These are phyloP conservation scores for Malthinus seriepunctatus DNA, from an alignment of 2,888 invertebrate genomes.

Conservation along the genomic window DNA sequence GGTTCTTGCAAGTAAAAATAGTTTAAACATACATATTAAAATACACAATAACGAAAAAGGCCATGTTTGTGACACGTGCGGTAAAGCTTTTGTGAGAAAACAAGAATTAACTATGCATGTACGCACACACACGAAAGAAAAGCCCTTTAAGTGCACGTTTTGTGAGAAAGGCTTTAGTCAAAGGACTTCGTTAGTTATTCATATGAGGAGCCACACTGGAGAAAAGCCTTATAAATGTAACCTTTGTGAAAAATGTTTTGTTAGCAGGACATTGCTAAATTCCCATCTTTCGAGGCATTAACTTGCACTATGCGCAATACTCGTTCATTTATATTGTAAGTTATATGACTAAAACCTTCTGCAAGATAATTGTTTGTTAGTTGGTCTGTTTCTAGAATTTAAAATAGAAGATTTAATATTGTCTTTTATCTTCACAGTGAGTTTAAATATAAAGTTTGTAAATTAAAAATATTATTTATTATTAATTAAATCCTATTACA, in stretches of 20 bases:
- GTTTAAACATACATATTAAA: constrained; percentile 33
- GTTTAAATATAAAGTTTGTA: too few species aligned
- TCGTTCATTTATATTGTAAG: too few species aligned
- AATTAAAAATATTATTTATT: too few species aligned
- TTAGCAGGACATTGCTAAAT: neutral
- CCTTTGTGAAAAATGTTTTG: neutral
- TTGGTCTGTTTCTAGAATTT: too few species aligned
- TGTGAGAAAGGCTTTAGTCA: constrained; percentile 61
- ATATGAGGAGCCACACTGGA: constrained; percentile 56
- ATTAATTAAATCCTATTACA: too few species aligned
- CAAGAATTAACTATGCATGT: constrained; percentile 56
- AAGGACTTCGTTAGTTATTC: constrained; percentile 56
- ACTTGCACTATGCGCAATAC: too few species aligned
- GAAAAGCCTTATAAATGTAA: constrained; percentile 50
- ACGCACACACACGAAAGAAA: constrained; percentile 58
- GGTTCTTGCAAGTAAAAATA: constrained; percentile 39
- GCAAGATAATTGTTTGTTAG: too few species aligned
- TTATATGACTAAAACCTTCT: too few species aligned
- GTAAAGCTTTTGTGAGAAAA: constrained; percentile 47
- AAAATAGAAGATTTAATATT: too few species aligned
- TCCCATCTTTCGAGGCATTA: neutral
- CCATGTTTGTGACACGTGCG: constrained; percentile 44
- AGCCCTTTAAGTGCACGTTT: constrained; percentile 58
- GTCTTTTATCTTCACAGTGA: too few species aligned
- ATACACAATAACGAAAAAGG: constrained; percentile 31